These are phyloP conservation scores for Amblyjoppa proteus DNA, from an alignment of 2,888 invertebrate genomes.

Conservation along the genomic window DNA sequence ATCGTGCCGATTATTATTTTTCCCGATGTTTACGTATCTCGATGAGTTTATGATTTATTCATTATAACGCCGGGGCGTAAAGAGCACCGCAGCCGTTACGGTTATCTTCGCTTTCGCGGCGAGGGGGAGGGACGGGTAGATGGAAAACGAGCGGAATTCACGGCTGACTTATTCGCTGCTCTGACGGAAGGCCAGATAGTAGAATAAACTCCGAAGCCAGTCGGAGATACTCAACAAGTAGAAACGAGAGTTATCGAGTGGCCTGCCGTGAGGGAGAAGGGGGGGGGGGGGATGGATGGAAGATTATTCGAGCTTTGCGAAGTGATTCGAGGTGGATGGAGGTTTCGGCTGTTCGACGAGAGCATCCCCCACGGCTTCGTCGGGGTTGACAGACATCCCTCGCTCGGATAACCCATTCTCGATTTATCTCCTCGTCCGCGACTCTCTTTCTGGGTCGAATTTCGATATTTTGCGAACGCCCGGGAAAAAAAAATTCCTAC, in stretches of 20 bases:
- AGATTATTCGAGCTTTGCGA: not conserved
- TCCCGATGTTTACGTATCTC: conserved; percentile 8
- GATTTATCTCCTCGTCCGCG: conserved; percentile 8
- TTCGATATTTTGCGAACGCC: conserved; percentile 17
- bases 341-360: not conserved
- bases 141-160: conserved; percentile 36
- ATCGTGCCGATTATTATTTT: not conserved
- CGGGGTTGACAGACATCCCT: conserved; percentile 22
- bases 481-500: not conserved
- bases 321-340: conserved; percentile 13
- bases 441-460: conserved; percentile 13
- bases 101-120: not conserved
- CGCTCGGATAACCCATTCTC: conserved; percentile 62
- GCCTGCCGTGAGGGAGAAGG: conserved; percentile 14
- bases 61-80: conserved; percentile 12
- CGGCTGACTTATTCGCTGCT: conserved; percentile 38
- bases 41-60: conserved; percentile 53
- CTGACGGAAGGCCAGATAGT: not conserved
- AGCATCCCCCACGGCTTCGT: not conserved
- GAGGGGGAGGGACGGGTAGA: not conserved
- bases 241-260: conserved; percentile 50
- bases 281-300: not conserved
- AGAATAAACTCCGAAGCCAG: conserved; percentile 12
- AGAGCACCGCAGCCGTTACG: conserved; percentile 15
- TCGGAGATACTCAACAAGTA: conserved; percentile 66